Percentiles rank a stretch among this genome's conserved stretches.
These are phyloP conservation scores for Garrulus glandarius DNA, from an alignment of 2,797 vertebrate species.

Conservation along the genomic window DNA sequence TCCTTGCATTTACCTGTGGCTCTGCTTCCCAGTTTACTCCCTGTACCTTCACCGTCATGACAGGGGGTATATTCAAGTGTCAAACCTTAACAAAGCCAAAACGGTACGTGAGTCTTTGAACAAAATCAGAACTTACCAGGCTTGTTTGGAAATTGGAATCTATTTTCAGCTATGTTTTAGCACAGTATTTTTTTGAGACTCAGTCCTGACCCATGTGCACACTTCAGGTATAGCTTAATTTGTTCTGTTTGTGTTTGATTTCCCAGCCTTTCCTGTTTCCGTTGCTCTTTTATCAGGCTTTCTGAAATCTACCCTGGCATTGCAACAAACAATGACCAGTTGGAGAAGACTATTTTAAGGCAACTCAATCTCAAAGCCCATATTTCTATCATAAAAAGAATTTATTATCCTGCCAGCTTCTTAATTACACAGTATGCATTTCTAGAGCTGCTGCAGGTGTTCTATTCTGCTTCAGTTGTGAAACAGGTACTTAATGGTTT, in stretches of 20 bases:
- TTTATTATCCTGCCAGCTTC: not conserved
- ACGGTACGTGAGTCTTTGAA: slow-evolving; percentile 76
- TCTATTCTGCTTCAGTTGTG: not conserved
- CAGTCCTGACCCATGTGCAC: not conserved
- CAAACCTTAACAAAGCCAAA: slow-evolving; percentile 90
- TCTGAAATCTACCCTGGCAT: not conserved
- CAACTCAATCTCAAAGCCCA: not conserved
- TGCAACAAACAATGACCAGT: not conserved
- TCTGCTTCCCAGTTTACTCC: slow-evolving; percentile 84
- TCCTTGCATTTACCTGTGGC: slow-evolving; percentile 91
- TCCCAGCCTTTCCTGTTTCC: not conserved
- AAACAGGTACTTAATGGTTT: not conserved
- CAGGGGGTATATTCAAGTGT: slow-evolving; percentile 92
- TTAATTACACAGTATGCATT: not conserved
- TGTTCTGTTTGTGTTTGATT: not conserved
- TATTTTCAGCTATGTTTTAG: not conserved
- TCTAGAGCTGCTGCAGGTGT: not conserved
- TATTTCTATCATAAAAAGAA: not conserved
- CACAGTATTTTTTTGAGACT: not conserved
- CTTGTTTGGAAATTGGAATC: not conserved
- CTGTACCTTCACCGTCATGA: slow-evolving; percentile 83
- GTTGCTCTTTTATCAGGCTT: not conserved
- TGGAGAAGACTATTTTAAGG: not conserved
- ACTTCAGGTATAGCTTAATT: not conserved
- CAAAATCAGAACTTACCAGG: accelerated